Percentiles rank a stretch among this genome's conserved stretches.
These are phyloP conservation scores for Drosophila flavopinicola DNA, from an alignment of 2,888 invertebrate species.

Conservation along the genomic window DNA sequence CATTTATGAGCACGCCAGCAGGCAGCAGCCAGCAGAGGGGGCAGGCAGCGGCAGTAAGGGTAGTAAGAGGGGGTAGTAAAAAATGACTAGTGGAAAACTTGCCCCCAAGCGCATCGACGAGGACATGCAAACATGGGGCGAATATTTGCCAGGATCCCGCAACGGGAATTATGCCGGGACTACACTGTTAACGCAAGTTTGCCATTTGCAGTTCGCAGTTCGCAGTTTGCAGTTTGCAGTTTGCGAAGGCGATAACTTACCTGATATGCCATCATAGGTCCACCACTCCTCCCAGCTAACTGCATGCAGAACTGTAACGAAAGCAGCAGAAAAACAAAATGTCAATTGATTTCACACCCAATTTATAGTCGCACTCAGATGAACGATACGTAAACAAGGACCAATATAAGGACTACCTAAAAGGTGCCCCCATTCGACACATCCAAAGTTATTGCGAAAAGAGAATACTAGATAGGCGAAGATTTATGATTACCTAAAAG, in stretches of 20 bases:
- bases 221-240: neutral
- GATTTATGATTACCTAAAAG: neutral
- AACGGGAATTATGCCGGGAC: neutral
- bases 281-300: constrained; percentile 97
- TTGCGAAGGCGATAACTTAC: constrained; percentile 85
- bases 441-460: neutral
- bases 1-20: constrained; percentile 3
- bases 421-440: neutral
- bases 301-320: constrained; percentile 80
- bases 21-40: neutral
- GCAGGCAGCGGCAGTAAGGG: neutral
- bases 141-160: neutral
- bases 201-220: neutral
- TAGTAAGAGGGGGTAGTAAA: neutral
- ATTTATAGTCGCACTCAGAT: constrained; percentile 19
- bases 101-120: neutral
- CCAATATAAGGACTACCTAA: neutral
- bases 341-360: constrained; percentile 36
- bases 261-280: constrained; percentile 98
- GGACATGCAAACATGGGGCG: constrained; percentile 3
- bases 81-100: constrained; percentile 1
- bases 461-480: neutral
- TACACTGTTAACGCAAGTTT: neutral
- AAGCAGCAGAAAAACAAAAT: constrained; percentile 1
- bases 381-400: neutral